Evolutionary conservation across 2,888 invertebrate species (phyloP).

Genomic region (Scaptomyza flava): DNA sequence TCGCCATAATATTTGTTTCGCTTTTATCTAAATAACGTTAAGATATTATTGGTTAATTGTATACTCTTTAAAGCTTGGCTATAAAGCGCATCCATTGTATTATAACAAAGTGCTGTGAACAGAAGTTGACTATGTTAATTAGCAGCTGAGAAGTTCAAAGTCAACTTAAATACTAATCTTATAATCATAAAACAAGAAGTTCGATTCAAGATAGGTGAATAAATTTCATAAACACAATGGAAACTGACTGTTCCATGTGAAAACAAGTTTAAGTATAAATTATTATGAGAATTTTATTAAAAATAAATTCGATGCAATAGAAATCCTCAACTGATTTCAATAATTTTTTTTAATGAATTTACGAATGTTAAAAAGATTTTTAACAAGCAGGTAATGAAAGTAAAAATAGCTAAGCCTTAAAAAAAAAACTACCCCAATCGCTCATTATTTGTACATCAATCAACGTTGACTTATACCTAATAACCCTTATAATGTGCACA

Average conservation of each 20-base stretch:
- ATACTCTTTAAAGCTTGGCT: slow-evolving; percentile 31
- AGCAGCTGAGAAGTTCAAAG: slow-evolving; percentile 27
- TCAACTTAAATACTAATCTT: slow-evolving; percentile 3
- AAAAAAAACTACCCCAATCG: background rate
- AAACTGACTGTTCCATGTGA: background rate
- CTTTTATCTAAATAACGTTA: slow-evolving; percentile 29
- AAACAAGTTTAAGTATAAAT: background rate
- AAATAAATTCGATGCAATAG: too few relatives aligned
- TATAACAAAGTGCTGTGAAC: slow-evolving; percentile 18
- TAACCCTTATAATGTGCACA: slow-evolving; percentile 12
- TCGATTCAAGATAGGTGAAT: background rate
- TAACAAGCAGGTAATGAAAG: slow-evolving; percentile 9
- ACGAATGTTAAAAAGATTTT: too few relatives aligned
- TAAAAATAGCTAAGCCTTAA: background rate
- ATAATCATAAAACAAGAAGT: background rate
- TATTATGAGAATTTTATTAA: background rate
- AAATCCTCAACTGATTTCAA: background rate
- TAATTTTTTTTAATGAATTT: background rate
- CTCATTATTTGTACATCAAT: slow-evolving; percentile 63
- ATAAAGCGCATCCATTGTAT: slow-evolving; percentile 26
- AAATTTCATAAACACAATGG: background rate
- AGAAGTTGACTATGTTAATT: slow-evolving; percentile 17
- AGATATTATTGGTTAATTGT: slow-evolving; percentile 21
- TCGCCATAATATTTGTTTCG: too few relatives aligned
- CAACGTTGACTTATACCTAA: slow-evolving; percentile 16